Percentiles rank a stretch among this genome's conserved stretches.
These are phyloP conservation scores for Belonocnema kinseyi DNA, from an alignment of 1,140 invertebrate species.

Conservation along the genomic window DNA sequence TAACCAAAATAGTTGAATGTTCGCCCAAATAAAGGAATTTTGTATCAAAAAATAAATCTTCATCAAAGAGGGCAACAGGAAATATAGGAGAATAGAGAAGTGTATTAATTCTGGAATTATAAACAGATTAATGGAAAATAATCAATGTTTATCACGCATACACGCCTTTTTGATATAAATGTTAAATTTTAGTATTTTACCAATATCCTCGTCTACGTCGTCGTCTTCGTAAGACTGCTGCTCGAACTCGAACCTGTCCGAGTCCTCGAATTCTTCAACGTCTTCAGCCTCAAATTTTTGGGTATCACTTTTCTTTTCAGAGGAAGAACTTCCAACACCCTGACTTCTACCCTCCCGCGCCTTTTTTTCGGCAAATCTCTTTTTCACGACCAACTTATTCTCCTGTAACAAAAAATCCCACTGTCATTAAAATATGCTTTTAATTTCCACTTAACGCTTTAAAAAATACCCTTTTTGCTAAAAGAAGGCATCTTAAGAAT, in stretches of 20 bases:
- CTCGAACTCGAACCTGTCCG: constrained; percentile 52
- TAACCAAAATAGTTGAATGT: too few species aligned
- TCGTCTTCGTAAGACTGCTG: constrained; percentile 50
- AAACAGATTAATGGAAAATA: neutral
- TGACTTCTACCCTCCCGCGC: constrained; percentile 48
- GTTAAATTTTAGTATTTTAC: constrained; percentile 36
- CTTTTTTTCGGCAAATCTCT: constrained; percentile 37
- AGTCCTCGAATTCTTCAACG: constrained; percentile 52
- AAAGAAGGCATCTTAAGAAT: too few species aligned
- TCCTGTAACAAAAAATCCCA: constrained; percentile 49
- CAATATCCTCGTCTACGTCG: constrained; percentile 54
- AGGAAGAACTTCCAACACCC: constrained; percentile 47
- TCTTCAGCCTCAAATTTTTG: constrained; percentile 49
- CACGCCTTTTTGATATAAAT: too few species aligned
- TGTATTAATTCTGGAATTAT: too few species aligned
- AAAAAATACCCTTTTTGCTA: neutral
- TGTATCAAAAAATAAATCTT: too few species aligned
- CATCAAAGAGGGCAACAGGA: too few species aligned
- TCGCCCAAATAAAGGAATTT: too few species aligned
- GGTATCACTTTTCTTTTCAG: constrained; percentile 21
- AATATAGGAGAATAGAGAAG: too few species aligned
- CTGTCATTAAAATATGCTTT: neutral
- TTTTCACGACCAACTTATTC: constrained; percentile 49
- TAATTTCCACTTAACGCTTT: neutral
- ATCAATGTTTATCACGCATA: neutral